phyloP scores from a whole-genome alignment of 2,888 invertebrate genomes.

The Pasiphila rectangulata region DNA sequence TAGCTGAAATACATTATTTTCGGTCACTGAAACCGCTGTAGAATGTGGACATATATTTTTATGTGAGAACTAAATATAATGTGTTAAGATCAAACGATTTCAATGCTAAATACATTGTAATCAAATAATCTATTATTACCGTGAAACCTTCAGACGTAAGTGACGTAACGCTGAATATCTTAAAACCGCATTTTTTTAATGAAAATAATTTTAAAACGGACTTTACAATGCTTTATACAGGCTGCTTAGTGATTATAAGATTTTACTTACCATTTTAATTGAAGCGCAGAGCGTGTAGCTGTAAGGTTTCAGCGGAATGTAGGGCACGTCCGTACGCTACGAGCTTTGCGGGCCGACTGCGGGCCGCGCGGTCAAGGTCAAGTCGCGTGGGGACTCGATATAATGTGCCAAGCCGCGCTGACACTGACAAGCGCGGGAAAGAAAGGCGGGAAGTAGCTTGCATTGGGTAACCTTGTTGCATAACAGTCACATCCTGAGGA shows the following conservation, averaged over 20 bases:
- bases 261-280: slow-evolving; percentile 65
- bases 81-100: not conserved
- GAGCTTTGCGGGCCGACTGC: slow-evolving; percentile 66
- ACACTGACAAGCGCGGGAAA: slow-evolving; percentile 66
- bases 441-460: not conserved
- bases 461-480: too few species aligned
- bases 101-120: slow-evolving; percentile 9
- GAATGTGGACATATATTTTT: too few species aligned
- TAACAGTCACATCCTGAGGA: too few species aligned
- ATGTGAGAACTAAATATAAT: not conserved
- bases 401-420: slow-evolving; percentile 68
- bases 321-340: slow-evolving; percentile 43
- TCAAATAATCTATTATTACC: slow-evolving; percentile 27
- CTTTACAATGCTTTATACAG: not conserved
- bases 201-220: slow-evolving; percentile 17
- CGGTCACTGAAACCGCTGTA: not conserved
- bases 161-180: slow-evolving; percentile 32
- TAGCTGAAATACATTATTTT: not conserved
- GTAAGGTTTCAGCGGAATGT: slow-evolving; percentile 27
- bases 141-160: slow-evolving; percentile 6
- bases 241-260: not conserved
- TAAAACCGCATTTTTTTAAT: not conserved
- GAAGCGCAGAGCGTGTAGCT: slow-evolving; percentile 47
- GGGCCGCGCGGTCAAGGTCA: slow-evolving; percentile 69
- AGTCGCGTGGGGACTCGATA: slow-evolving; percentile 39